These are phyloP conservation scores for Tachuris rubrigastra DNA, from an alignment of 2,113 vertebrate genomes.

Conservation along the genomic window DNA sequence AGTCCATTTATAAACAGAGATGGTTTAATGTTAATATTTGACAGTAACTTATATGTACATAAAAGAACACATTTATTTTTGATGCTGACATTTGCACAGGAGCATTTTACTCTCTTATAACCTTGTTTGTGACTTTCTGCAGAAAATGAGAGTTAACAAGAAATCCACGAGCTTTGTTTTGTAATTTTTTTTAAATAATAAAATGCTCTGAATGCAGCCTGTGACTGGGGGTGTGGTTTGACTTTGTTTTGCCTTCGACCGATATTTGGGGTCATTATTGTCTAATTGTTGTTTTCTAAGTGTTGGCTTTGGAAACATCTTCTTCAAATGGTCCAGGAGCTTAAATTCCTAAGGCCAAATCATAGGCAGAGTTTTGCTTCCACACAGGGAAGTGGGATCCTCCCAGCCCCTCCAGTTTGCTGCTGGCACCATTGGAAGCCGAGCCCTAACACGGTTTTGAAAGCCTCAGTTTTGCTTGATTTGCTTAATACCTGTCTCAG, in stretches of 20 bases:
- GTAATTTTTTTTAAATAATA: conserved; percentile 4
- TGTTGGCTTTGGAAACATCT: neutral
- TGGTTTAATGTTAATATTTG: conserved; percentile 14
- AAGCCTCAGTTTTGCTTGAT: neutral
- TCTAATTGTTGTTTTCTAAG: neutral
- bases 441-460: neutral
- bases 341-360: neutral
- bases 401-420: neutral
- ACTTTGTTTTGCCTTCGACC: neutral
- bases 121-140: neutral
- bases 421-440: neutral
- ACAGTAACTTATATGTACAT: conserved; percentile 36
- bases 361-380: neutral
- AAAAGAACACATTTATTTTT: neutral
- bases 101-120: neutral
- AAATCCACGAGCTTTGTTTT: neutral
- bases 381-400: neutral
- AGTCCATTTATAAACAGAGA: neutral
- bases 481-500: neutral
- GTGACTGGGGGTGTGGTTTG: neutral
- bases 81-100: neutral
- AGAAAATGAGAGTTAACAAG: neutral
- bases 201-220: neutral
- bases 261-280: neutral
- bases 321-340: neutral